These are phyloP conservation scores for Melitaea athalia DNA, from an alignment of 2,888 invertebrate species.

Conservation along the genomic window DNA sequence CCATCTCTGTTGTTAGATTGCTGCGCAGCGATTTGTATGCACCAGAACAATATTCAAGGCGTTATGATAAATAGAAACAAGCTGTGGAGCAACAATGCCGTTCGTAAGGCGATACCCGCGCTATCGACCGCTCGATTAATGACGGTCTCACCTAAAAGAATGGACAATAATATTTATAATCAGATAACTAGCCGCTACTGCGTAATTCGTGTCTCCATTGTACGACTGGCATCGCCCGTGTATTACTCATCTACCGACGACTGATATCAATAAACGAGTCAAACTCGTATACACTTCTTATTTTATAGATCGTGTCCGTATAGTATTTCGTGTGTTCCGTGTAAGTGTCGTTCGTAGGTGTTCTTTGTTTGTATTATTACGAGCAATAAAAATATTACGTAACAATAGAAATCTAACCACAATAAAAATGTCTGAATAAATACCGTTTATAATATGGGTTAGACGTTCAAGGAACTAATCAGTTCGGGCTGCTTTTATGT, in stretches of 20 bases:
- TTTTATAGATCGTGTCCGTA: conserved; percentile 64
- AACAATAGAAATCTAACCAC: conserved; percentile 35
- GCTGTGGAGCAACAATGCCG: conserved; percentile 75
- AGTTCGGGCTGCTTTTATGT: conserved; percentile 73
- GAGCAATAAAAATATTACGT: conserved; percentile 40
- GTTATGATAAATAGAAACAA: conserved; percentile 81
- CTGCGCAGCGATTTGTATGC: conserved; percentile 64
- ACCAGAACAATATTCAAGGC: conserved; percentile 75
- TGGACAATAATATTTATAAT: conserved; percentile 81
- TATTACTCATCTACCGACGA: conserved; percentile 73
- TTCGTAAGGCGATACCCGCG: conserved; percentile 77
- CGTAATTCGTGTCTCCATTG: conserved; percentile 78
- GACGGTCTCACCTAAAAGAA: conserved; percentile 81
- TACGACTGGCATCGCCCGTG: conserved; percentile 62
- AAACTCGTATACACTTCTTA: conserved; percentile 55
- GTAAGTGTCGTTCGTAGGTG: conserved; percentile 55
- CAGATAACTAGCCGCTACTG: conserved; percentile 79
- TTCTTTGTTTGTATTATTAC: conserved; percentile 46
- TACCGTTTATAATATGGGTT: conserved; percentile 38
- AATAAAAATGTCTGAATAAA: conserved; percentile 38
- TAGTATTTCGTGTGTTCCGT: conserved; percentile 60
- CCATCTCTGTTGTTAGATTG: conserved; percentile 58
- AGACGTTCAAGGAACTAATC: conserved; percentile 69
- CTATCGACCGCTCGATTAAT: conserved; percentile 80
- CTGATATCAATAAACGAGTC: conserved; percentile 61